Conservation (phyloP, 1,140 invertebrate species). For the Drosophila azteca region DNA sequence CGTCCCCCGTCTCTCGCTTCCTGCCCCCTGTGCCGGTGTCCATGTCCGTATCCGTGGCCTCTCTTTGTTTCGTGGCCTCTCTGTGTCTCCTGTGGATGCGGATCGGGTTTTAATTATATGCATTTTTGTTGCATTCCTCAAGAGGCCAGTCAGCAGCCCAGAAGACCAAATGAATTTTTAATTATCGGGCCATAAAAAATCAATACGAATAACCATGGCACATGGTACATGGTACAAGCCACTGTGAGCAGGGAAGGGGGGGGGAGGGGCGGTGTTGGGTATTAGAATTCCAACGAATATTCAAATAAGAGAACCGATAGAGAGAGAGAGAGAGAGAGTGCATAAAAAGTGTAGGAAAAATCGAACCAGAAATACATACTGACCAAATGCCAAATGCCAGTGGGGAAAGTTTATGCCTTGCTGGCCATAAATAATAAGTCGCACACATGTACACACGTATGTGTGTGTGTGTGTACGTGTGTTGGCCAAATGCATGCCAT, state of each 20-base stretch:
- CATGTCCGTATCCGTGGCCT: constrained; percentile 5
- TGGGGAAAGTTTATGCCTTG: constrained; percentile 41
- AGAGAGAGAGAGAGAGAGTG: not conserved
- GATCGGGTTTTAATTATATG: constrained; percentile 70
- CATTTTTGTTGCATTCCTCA: constrained; percentile 73
- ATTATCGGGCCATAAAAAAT: constrained; percentile 71
- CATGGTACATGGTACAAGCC: constrained; percentile 1
- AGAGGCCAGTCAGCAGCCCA: constrained; percentile 24
- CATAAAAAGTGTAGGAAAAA: constrained; percentile 1
- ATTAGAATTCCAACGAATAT: constrained; percentile 50
- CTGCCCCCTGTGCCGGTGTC: constrained; percentile 6
- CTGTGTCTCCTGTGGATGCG: constrained; percentile 37
- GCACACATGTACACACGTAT: not conserved
- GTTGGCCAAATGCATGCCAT: constrained; percentile 35
- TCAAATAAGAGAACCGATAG: constrained; percentile 1
- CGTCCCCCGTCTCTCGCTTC: not conserved
- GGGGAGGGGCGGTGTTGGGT: not conserved
- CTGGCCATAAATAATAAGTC: constrained; percentile 57
- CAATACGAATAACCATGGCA: constrained; percentile 43
- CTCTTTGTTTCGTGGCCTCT: not conserved
- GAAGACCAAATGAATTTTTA: constrained; percentile 75
- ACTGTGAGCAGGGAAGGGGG: not conserved
- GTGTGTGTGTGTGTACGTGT: constrained; percentile 3
- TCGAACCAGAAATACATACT: constrained; percentile 1
- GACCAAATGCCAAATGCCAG: constrained; percentile 16